Conservation (phyloP, 2,888 invertebrate genomes). For the Eurytoma adleriae region DNA sequence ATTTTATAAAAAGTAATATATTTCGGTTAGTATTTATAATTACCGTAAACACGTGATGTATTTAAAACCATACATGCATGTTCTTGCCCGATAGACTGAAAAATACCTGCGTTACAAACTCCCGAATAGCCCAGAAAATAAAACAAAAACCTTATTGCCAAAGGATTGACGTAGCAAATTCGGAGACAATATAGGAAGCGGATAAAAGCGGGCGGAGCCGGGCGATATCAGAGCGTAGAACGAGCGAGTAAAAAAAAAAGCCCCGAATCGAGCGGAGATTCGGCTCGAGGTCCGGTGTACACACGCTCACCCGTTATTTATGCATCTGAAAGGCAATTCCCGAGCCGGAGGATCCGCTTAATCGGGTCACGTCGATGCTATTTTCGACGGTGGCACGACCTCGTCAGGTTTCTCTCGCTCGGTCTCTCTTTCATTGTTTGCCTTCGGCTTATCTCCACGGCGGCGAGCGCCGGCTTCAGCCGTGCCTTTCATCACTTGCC, state of each 20-base stretch:
- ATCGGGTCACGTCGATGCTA: conserved; percentile 53
- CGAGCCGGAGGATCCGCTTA: conserved; percentile 19
- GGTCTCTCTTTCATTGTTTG: conserved; percentile 13
- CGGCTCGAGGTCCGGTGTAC: neutral
- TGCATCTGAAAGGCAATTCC: conserved; percentile 45
- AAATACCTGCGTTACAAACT: too few species aligned
- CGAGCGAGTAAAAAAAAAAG: neutral
- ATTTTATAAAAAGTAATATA: too few species aligned
- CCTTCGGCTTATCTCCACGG: neutral
- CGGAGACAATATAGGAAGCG: too few species aligned
- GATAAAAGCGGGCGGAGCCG: too few species aligned
- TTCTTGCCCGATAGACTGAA: too few species aligned
- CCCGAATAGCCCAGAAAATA: too few species aligned
- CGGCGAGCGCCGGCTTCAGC: neutral
- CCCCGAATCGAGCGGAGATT: neutral
- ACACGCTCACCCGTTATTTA: conserved; percentile 43
- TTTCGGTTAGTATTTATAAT: too few species aligned
- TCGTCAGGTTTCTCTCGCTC: conserved; percentile 20
- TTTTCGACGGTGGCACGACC: conserved; percentile 32
- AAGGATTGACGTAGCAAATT: too few species aligned
- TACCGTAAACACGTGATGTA: too few species aligned
- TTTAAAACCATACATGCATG: too few species aligned
- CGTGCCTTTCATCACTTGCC: neutral
- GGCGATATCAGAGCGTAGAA: neutral
- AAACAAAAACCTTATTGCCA: too few species aligned